Percentiles rank a stretch among this genome's conserved stretches.
Evolutionary conservation across 2,113 vertebrate species (phyloP).

Genomic region (Ariopsis seemanni): DNA sequence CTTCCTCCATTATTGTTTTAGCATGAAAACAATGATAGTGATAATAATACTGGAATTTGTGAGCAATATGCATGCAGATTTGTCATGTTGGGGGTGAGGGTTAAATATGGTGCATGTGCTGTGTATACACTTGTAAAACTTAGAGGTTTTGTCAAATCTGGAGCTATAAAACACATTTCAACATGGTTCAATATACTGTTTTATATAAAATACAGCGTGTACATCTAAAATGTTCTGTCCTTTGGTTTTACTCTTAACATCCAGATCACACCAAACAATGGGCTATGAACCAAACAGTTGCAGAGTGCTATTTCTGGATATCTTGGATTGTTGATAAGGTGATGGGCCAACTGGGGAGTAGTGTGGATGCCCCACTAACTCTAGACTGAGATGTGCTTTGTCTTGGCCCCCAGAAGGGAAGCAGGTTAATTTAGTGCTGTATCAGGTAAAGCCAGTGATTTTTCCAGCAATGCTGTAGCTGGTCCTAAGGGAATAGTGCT

Average conservation of each 20-base stretch:
- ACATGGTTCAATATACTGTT: neutral
- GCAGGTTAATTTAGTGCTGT: conserved; percentile 66
- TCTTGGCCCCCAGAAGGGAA: conserved; percentile 58
- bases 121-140: neutral
- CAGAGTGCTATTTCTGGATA: conserved; percentile 22
- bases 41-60: neutral
- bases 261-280: neutral
- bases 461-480: conserved; percentile 63
- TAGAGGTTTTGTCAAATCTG: neutral
- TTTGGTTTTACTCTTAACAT: neutral
- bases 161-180: neutral
- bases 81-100: neutral
- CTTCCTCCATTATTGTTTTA: neutral
- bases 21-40: too few species aligned
- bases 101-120: neutral
- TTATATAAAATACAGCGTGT: neutral
- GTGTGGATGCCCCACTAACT: conserved; percentile 29
- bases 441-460: conserved; percentile 66
- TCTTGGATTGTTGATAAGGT: conserved; percentile 14
- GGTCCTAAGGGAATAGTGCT: conserved; percentile 61
- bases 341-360: conserved; percentile 11
- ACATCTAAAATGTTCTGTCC: neutral
- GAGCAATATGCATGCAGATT: neutral
- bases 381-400: conserved; percentile 46
- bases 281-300: neutral